These are phyloP conservation scores for Phaedon cochleariae DNA, from an alignment of 2,888 invertebrate species.

Conservation along the genomic window DNA sequence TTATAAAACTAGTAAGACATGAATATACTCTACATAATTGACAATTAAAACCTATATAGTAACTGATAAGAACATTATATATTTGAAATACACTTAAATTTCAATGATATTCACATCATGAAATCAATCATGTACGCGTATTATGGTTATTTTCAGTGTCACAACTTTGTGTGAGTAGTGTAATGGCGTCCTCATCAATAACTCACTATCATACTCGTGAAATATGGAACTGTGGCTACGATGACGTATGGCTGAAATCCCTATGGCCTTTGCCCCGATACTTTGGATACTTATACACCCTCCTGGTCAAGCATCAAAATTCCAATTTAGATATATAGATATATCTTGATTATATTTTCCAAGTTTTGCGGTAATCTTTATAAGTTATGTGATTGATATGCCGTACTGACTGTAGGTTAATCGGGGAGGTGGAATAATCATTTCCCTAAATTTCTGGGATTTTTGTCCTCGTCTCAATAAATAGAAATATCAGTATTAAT, in stretches of 20 bases:
- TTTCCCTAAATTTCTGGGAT: too few species aligned
- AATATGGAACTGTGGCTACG: conserved; percentile 54
- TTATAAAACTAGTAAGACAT: too few species aligned
- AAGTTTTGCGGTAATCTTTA: neutral
- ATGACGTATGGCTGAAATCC: conserved; percentile 50
- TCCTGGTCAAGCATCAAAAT: conserved; percentile 29
- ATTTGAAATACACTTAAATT: too few species aligned
- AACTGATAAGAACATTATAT: too few species aligned
- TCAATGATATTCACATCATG: too few species aligned
- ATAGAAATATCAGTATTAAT: too few species aligned
- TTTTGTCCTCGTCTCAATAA: too few species aligned
- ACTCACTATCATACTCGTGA: conserved; percentile 55
- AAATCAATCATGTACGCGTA: too few species aligned
- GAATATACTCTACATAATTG: too few species aligned
- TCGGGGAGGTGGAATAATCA: too few species aligned
- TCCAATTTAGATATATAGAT: conserved; percentile 32
- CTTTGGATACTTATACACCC: conserved; percentile 31
- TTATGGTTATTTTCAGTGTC: neutral
- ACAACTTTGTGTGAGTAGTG: neutral
- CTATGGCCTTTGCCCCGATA: conserved; percentile 28
- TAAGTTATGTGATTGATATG: neutral
- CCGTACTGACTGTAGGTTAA: neutral
- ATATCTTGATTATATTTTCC: conserved; percentile 39
- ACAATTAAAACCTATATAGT: too few species aligned
- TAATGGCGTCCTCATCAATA: conserved; percentile 51